These are phyloP conservation scores for Argya squamiceps DNA, from an alignment of 2,797 vertebrate genomes.

Conservation along the genomic window DNA sequence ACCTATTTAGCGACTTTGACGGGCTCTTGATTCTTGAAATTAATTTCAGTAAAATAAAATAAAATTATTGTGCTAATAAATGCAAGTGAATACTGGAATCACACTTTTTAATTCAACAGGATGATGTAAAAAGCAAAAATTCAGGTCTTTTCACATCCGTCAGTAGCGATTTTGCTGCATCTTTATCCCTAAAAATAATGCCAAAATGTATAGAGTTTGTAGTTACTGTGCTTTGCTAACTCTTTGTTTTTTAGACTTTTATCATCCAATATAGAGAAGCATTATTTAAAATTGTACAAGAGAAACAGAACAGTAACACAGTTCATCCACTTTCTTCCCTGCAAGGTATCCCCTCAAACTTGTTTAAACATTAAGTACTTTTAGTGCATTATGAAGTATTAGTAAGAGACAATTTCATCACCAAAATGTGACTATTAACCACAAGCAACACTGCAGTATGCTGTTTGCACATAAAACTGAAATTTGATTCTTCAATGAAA, in stretches of 20 bases:
- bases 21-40: neutral
- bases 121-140: neutral
- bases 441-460: neutral
- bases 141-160: neutral
- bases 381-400: neutral
- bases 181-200: neutral
- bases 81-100: neutral
- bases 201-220: neutral
- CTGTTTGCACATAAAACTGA: neutral
- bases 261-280: neutral
- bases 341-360: neutral
- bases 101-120: neutral
- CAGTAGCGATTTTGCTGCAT: neutral
- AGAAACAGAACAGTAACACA: neutral
- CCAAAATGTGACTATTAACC: slow-evolving; percentile 23
- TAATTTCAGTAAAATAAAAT: neutral
- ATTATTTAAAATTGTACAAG: neutral
- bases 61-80: neutral
- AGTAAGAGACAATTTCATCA: neutral
- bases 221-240: slow-evolving; percentile 16
- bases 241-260: neutral
- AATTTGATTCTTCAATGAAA: neutral
- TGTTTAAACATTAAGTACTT: neutral
- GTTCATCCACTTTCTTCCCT: neutral
- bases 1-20: neutral